Evolutionary conservation across 2,797 vertebrate genomes (phyloP), one percentile per base, ranked within the genome.

Genomic region (Lophius americanus): DNA sequence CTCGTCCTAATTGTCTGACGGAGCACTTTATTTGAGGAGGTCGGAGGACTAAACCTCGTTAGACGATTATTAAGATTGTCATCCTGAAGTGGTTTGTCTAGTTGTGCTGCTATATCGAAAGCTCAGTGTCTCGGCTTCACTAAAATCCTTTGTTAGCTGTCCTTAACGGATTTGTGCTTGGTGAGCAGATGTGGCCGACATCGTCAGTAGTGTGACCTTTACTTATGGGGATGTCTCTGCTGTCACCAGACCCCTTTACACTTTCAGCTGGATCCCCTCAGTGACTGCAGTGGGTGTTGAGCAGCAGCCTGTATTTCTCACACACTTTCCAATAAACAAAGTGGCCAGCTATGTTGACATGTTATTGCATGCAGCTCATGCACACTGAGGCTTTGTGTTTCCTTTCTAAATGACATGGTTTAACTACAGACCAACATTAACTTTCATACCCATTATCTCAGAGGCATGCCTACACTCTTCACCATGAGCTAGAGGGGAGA

Each of bases 41-140:
- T 54, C 50, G 73, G 66, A 59, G 70, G 61, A 74, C 79, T 76
- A 73, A 84, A 88, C 78, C 77, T 88, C 87, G 84, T 88, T 64
- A 81, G 88, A 91, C 76, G 66, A 83, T 92, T 92, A 93, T 93
- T 91, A 90, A 86, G 78, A 91, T 85, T 85, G 90, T 89, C 77
- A 36, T 89, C 82, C 85, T 79, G 82, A 92, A 90, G 89, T 88
- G 85, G 78, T 76, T 75, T 37, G 60, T 75, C 85, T 86, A 83
- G 81, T 88, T 85, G 64, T 6, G 51, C 80, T 50, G 76, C 82
- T 78, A 41, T 67, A 80, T 81, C 78, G 85, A 92, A 93, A 93
- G 91, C 91, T 93, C 91, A 92, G 74, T 51, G 83, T 90, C 86
- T 91, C 77, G 42, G 84, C 81, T 81, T 77, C 81, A 69, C 83